Base-by-base conservation (phyloP, 2,888 invertebrate genomes). In the Harpalus rubripes region DNA sequence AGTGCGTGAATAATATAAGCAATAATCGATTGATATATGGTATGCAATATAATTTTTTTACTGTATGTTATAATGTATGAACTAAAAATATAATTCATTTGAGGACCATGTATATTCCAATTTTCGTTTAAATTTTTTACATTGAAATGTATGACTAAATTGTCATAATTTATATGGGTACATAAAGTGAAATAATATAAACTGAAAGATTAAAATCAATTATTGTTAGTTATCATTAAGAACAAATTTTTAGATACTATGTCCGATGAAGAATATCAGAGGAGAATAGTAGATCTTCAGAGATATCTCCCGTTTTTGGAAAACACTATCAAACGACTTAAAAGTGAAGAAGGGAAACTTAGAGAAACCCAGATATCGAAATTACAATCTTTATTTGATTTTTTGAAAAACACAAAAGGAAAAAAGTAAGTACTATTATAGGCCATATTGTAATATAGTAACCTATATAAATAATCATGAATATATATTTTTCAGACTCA, bases 301-400 rank as follows among this genome's bases (percentile, higher is more conserved):
- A 93, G 93, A 88, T 95, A 95, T 91, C 93, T 95, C 88, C 95
- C 96, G n/a, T 95, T 95, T 89, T 90, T 96, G 89, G 94, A 94
- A 88, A 93, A 92, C 87, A 94, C 96, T 92, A 95, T 95, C 88
- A 91, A 91, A 68, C 93, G 94, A 88, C 90, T 95, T 87, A 94
- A 94, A 88, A 93, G 91, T 87, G 92, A 92, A 16, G 90, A 88
- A 85, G 88, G 90, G 16, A 88, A 90, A 22, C 91, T 92, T 84
- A 91, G 94, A 22, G 93, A 93, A 88, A 93, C 93, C 5, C 94
- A 94, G 88, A 91, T 94, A 41, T 92, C 92, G 88, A 95, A 95
- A 90, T 94, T 95, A 88, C 92, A 93, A 87, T 93, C 94, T 12
- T 90, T 95, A 18, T 92, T 94, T 89, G 92, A 93, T 85, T 92